These are phyloP conservation scores for Diadromus collaris DNA, from an alignment of 2,888 invertebrate genomes.

Conservation along the genomic window DNA sequence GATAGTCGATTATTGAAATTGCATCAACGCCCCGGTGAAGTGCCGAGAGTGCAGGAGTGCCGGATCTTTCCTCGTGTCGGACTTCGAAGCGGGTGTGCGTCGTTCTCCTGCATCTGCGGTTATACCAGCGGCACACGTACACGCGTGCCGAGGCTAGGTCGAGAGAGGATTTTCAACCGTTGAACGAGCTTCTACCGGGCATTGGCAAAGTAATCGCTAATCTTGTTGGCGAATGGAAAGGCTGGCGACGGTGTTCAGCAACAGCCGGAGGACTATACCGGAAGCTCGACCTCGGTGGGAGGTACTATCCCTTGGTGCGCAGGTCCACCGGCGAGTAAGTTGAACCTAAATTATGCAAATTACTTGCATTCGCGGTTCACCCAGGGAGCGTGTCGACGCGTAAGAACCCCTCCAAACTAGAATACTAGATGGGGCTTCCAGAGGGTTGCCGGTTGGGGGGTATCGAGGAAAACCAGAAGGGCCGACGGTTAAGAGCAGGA, in stretches of 20 bases:
- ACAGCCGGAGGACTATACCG: conserved; percentile 11
- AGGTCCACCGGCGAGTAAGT: conserved; percentile 64
- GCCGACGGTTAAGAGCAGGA: conserved; percentile 30
- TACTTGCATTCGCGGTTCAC: conserved; percentile 66
- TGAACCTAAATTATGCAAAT: conserved; percentile 71
- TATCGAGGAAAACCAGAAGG: conserved; percentile 36
- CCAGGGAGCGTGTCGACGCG: conserved; percentile 58
- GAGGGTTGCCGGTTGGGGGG: not conserved
- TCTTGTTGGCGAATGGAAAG: conserved; percentile 62
- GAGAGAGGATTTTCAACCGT: conserved; percentile 15
- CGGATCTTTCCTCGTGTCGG: conserved; percentile 53
- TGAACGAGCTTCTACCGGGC: conserved; percentile 36
- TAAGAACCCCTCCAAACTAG: conserved; percentile 54
- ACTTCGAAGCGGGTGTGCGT: conserved; percentile 11
- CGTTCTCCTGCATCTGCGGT: not conserved
- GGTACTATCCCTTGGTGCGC: not conserved
- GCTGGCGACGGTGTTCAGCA: conserved; percentile 47
- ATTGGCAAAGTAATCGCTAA: conserved; percentile 70
- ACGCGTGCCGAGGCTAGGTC: not conserved
- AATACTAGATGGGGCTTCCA: conserved; percentile 37
- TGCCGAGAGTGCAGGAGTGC: conserved; percentile 45
- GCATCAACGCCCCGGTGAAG: conserved; percentile 51
- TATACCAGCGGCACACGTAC: not conserved
- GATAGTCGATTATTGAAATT: conserved; percentile 65
- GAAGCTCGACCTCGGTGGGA: conserved; percentile 19